Base-by-base conservation (phyloP, 2,797 vertebrate species). In the Parauchenoglanis punctatus region DNA sequence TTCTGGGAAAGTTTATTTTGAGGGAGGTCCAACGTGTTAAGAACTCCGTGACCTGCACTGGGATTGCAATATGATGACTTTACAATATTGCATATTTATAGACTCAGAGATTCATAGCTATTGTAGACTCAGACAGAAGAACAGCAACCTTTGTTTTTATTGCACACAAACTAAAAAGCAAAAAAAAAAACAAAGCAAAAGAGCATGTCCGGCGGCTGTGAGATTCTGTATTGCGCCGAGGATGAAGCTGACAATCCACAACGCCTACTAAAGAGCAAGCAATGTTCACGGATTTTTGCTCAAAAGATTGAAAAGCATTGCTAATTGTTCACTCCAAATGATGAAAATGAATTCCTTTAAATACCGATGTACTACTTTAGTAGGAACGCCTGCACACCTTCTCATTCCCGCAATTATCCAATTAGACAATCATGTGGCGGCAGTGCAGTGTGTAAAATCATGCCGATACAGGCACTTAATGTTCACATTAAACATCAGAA, bases 11-110 rank as follows among this genome's bases (percentile, higher is more conserved):
- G 78, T 85, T 88, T 85, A 67, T 88, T 88, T 88, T 88, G 87
- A 88, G 87, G 87, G 84, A 85, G 87, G 84, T 85, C 84, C 84
- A 85, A 40, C n/a, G 87, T 82, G 84, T 88, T 88, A 85, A 80
- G 87, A 88, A 88, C 87, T 88, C 87, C 12, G 84, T 85, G 87
- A 88, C 87, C 87, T 85, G 84, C 68, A 15, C 65, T 73, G 49
- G 75, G 76, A 85, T 72, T 88, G 63, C 83, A 72, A 49, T 65
- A 61, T 88, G 87, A 88, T 85, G 84, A 85, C 84, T 88, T 88
- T 88, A 88, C 87, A 88, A 85, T 88, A 67, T 85, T 85, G 84
- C 87, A 85, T 88, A 88, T 88, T 88, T 85, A 88, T 85, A 80
- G 83, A 67, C 83, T 72, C 13, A 35, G 40, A 78, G 58, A 83